phyloP scores from a whole-genome alignment of 2,797 vertebrate genomes.

The Enteromius trimaculatus region DNA sequence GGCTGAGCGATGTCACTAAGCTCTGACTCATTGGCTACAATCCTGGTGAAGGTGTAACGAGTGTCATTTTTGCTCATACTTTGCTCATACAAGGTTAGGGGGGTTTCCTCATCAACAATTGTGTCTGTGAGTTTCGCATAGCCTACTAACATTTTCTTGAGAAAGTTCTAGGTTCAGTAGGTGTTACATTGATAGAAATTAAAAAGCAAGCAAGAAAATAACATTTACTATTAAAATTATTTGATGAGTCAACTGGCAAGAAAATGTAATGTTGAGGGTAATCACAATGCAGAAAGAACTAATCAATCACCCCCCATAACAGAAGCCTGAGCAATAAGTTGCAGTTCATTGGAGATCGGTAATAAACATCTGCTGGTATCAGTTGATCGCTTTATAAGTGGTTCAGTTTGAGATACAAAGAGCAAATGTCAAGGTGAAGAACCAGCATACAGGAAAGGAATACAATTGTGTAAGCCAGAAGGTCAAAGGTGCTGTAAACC shows the following conservation, averaged over 20 bases:
- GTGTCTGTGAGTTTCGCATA: not conserved
- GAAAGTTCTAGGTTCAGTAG: not conserved
- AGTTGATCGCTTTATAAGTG: constrained; percentile 19
- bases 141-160: not conserved
- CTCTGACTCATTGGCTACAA: not conserved
- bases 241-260: constrained; percentile 8
- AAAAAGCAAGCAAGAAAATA: constrained; percentile 47
- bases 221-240: not conserved
- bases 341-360: not conserved
- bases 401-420: constrained; percentile 11
- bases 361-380: not conserved
- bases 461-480: not conserved
- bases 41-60: not conserved
- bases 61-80: not conserved
- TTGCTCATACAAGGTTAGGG: not conserved
- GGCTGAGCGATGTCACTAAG: not conserved
- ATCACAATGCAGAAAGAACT: constrained; percentile 12
- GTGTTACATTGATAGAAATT: not conserved
- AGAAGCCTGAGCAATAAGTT: not conserved
- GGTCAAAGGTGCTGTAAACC: constrained; percentile 31
- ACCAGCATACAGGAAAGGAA: not conserved
- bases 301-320: not conserved
- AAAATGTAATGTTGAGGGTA: constrained; percentile 5
- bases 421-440: not conserved
- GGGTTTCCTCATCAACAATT: not conserved